Base-by-base conservation (phyloP, 2,113 vertebrate genomes). In the Carassius auratus region DNA sequence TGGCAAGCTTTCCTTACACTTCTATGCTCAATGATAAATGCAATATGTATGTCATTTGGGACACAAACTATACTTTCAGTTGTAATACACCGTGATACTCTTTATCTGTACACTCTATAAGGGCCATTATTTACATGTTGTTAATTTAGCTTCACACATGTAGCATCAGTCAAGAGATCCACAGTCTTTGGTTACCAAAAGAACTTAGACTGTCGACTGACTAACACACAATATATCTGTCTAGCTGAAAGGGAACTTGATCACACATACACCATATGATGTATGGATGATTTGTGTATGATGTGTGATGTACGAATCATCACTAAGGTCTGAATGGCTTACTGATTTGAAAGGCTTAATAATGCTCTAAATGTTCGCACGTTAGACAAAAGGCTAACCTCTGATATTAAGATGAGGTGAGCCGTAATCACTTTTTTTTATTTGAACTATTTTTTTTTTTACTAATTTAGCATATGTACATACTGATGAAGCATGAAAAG, bases 291-390 rank as follows among this genome's bases (percentile, higher is more conserved):
- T 38, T 38, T 38, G 36, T 38, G 36, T 38, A 38, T 38, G 36
- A 38, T 38, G 36, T 38, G 36, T 38, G 36, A 3, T 38, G 38
- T 42, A 42, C 7, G 38, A 86, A 55, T 81, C 77, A 86, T 81
- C 52, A 33, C 38, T 15, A 73, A 61, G 38, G 26, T 81, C 76
- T 74, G 77, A 81, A 86, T 61, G 84, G 68, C 33, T 73, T 26
- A 50, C 50, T 55, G 50, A 79, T 81, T 73, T 23, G 50, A 73
- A 77, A 71, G 69, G 84, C 64, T 59, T 86, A 81, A 86, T 81
- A 42, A 81, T 80, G 38, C 84, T 64, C 75, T 26, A 9, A n/a
- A n/a, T 57, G 48, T 69, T 48, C 77, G 1, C 50, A 85, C 19
- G 8, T 74, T 71, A 73, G 30, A 83, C 66, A 73, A 69, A 61